phyloP scores from a whole-genome alignment of 2,797 vertebrate genomes.

The Rhodeus uyekii region DNA sequence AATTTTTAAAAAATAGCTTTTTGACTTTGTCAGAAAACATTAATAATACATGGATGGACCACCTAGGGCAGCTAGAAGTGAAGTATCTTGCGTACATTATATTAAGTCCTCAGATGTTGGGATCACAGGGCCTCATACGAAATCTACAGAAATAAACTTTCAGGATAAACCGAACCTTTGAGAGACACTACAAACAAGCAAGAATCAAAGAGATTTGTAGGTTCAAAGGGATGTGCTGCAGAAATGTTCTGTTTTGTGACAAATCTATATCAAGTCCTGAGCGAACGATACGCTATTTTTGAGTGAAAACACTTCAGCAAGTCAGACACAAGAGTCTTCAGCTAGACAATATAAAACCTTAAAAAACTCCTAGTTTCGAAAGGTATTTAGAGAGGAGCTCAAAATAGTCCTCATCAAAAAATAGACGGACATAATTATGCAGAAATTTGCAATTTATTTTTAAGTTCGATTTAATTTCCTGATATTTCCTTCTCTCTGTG shows the following conservation, averaged over 20 bases:
- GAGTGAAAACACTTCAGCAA: not conserved
- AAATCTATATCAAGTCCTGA: constrained; percentile 5
- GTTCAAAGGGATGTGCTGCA: constrained; percentile 3
- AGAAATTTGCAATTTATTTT: constrained; percentile 21
- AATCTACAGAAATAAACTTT: constrained; percentile 24
- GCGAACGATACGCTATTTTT: not conserved
- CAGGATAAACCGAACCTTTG: constrained; percentile 12
- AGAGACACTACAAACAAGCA: constrained; percentile 23
- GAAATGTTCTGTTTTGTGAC: not conserved
- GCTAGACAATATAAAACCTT: not conserved
- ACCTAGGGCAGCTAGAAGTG: not conserved
- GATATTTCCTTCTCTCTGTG: not conserved
- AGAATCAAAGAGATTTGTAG: constrained; percentile 17
- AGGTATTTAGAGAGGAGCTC: not conserved
- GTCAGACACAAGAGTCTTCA: not conserved
- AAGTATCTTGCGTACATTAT: not conserved
- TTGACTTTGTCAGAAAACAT: constrained; percentile 9
- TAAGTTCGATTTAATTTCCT: constrained; percentile 46
- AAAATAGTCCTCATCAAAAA: constrained; percentile 32
- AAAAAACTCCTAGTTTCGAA: not conserved
- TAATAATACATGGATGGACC: not conserved
- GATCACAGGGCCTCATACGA: not conserved
- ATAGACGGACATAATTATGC: constrained; percentile 32
- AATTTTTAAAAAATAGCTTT: constrained; percentile 6
- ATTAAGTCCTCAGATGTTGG: not conserved